Conservation (phyloP, 2,888 invertebrate genomes). For the Spilarctia lutea region DNA sequence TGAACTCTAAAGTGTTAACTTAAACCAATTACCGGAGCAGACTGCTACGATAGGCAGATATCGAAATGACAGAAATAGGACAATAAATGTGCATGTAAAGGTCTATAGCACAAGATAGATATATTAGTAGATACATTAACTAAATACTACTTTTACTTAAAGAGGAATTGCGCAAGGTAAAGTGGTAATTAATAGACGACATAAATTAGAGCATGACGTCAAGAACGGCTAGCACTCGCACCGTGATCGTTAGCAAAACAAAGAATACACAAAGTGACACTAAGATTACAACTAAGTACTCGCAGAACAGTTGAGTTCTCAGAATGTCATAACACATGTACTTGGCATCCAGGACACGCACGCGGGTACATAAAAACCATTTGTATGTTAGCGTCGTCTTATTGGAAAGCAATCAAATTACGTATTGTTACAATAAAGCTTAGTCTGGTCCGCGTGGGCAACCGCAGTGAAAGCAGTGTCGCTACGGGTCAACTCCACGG, state of each 20-base stretch:
- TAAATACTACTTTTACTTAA: neutral
- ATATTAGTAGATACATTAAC: neutral
- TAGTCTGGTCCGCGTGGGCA: slow-evolving; percentile 26
- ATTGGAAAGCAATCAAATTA: slow-evolving; percentile 47
- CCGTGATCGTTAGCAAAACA: neutral
- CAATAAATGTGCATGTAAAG: neutral
- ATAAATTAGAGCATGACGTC: neutral
- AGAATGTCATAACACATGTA: neutral
- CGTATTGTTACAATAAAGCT: slow-evolving; percentile 33
- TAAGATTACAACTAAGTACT: neutral
- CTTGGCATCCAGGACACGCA: slow-evolving; percentile 3
- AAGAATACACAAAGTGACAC: neutral
- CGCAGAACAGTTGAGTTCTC: neutral
- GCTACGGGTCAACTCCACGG: slow-evolving; percentile 30
- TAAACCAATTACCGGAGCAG: neutral
- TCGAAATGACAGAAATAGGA: neutral
- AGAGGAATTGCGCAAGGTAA: neutral
- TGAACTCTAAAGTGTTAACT: neutral
- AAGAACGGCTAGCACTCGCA: neutral
- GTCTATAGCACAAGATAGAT: neutral
- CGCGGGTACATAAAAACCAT: slow-evolving; percentile 13
- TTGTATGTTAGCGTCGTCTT: slow-evolving; percentile 22
- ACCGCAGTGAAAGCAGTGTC: slow-evolving; percentile 40
- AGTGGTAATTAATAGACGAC: neutral
- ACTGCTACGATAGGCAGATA: neutral